Conservation (phyloP, 2,888 invertebrate species). For the Ariolimax columbianus region DNA sequence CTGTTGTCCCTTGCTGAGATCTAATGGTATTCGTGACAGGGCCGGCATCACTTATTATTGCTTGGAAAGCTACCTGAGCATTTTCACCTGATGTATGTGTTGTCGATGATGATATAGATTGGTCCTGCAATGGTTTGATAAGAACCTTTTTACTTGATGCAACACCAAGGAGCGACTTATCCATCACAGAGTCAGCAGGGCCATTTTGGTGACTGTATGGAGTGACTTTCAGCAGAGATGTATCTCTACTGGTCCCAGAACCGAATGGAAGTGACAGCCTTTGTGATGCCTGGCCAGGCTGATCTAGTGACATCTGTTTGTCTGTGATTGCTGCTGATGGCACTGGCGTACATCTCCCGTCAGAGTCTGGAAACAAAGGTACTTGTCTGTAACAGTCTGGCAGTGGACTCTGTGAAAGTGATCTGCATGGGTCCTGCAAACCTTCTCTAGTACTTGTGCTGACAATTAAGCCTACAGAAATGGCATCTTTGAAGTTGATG, state of each 20-base stretch:
- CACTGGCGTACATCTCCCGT: constrained; percentile 35
- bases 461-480: constrained; percentile 71
- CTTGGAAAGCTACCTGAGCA: background rate
- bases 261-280: background rate
- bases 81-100: background rate
- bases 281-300: constrained; percentile 1
- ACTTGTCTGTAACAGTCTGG: constrained; percentile 20
- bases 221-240: background rate
- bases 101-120: background rate
- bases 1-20: background rate
- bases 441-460: constrained; percentile 71
- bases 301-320: constrained; percentile 9
- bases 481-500: constrained; percentile 68
- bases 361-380: constrained; percentile 4
- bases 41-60: background rate
- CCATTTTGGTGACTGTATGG: background rate
- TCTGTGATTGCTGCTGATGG: background rate
- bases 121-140: background rate
- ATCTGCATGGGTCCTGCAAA: constrained; percentile 54
- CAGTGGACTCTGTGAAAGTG: constrained; percentile 40
- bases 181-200: background rate
- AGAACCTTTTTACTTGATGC: background rate
- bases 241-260: background rate
- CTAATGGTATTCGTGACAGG: background rate
- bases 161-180: background rate